A percentile compares a stretch with the other conserved stretches of the same genome.
These are phyloP conservation scores for Hystrix brachyura DNA, from an alignment of 2,113 vertebrate genomes.

Conservation along the genomic window DNA sequence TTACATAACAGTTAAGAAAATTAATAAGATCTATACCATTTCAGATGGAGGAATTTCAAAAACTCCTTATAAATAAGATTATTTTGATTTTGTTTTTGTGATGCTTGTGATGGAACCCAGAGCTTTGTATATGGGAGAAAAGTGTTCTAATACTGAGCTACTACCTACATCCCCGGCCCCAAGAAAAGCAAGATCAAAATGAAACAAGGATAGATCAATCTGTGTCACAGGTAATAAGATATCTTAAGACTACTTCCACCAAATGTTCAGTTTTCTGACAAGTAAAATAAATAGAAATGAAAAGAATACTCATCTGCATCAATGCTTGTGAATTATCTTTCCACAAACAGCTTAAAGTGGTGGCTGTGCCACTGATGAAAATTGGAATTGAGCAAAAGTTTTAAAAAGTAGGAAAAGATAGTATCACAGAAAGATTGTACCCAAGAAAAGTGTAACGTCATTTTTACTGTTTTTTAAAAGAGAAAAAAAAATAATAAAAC, in stretches of 20 bases:
- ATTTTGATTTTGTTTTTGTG: background rate
- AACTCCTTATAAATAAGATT: background rate
- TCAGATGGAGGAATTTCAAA: background rate
- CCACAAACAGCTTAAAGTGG: background rate
- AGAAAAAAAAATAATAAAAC: background rate
- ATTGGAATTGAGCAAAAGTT: background rate
- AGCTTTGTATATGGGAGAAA: background rate
- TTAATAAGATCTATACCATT: background rate
- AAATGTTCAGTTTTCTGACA: background rate
- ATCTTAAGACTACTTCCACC: background rate
- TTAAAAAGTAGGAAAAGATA: background rate
- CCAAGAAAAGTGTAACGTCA: background rate
- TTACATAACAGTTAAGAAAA: background rate
- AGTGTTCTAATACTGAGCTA: no score
- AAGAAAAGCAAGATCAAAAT: background rate
- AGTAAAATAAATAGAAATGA: constrained; percentile 3
- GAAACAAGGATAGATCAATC: background rate
- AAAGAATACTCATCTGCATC: background rate
- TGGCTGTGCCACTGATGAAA: background rate
- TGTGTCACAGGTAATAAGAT: background rate
- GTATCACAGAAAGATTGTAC: background rate
- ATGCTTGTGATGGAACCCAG: background rate
- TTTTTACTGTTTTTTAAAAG: background rate
- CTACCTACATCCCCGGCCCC: background rate
- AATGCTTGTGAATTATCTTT: background rate